Evolutionary conservation across 2,113 vertebrate species (phyloP).

Genomic region (Malurus melanocephalus): DNA sequence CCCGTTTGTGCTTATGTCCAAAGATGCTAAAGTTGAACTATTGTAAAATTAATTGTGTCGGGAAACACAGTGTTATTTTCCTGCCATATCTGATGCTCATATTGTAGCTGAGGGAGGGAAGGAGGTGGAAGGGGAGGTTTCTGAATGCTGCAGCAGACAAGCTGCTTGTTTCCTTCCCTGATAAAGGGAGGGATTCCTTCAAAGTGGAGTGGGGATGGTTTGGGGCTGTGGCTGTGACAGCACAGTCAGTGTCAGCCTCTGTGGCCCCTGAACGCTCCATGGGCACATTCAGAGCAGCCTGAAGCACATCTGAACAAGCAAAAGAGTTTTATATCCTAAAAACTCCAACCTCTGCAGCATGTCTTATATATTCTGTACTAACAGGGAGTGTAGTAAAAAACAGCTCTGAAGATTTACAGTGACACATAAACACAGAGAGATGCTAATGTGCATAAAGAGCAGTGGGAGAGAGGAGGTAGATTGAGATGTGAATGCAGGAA

Average conservation of each 20-base stretch:
- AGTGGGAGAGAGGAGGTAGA: not conserved
- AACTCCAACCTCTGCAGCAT: not conserved
- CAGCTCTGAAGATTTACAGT: not conserved
- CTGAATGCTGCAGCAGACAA: constrained; percentile 53
- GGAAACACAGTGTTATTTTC: not conserved
- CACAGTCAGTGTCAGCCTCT: not conserved
- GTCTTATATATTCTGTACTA: not conserved
- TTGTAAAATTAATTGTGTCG: not conserved
- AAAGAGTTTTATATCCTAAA: not conserved
- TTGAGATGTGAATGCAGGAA: constrained; percentile 17
- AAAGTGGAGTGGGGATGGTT: not conserved
- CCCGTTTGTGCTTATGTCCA: not conserved
- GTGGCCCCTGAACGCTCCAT: not conserved
- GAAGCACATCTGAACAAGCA: not conserved
- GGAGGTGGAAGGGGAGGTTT: constrained; percentile 30
- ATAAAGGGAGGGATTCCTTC: constrained; percentile 45
- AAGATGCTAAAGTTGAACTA: constrained; percentile 12
- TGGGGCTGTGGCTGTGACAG: not conserved
- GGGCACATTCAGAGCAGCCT: not conserved
- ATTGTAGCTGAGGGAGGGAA: not conserved
- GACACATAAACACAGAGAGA: not conserved
- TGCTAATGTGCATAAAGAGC: not conserved
- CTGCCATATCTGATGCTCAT: not conserved
- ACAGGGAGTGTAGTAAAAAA: not conserved
- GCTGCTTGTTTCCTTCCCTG: constrained; percentile 49